These are phyloP conservation scores for Drosophila burlai DNA, from an alignment of 1,140 invertebrate species.

Conservation along the genomic window DNA sequence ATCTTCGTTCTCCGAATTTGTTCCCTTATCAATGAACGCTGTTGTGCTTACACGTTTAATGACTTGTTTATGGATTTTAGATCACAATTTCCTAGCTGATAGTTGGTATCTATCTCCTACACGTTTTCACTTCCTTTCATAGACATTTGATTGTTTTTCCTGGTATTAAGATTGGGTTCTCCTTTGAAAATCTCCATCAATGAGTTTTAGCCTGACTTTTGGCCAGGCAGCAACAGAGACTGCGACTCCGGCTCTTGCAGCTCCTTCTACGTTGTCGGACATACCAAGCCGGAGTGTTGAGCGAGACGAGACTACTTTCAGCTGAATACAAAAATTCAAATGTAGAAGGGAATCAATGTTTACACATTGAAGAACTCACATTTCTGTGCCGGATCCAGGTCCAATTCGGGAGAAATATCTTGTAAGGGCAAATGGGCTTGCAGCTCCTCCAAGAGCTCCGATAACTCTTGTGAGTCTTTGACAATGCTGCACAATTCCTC, in stretches of 20 bases:
- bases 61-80: slow-evolving; percentile 16
- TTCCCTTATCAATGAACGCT: slow-evolving; percentile 17
- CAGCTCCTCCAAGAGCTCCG: slow-evolving; percentile 91
- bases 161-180: background rate
- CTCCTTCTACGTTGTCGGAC: slow-evolving; percentile 59
- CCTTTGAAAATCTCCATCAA: slow-evolving; percentile 11
- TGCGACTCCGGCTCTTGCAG: slow-evolving; percentile 68
- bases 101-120: slow-evolving; percentile 11
- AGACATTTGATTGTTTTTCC: background rate
- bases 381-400: slow-evolving; percentile 32
- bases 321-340: slow-evolving; percentile 16
- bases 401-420: slow-evolving; percentile 80
- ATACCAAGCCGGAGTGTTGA: slow-evolving; percentile 65
- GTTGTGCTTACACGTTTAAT: slow-evolving; percentile 10
- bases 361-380: slow-evolving; percentile 20
- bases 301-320: slow-evolving; percentile 43
- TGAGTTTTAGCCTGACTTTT: slow-evolving; percentile 35
- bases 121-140: slow-evolving; percentile 24
- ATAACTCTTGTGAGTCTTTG: slow-evolving; percentile 93
- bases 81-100: slow-evolving; percentile 11
- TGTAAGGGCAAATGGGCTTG: slow-evolving; percentile 92
- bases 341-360: background rate
- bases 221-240: slow-evolving; percentile 62
- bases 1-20: slow-evolving; percentile 14
- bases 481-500: slow-evolving; percentile 94